phyloP scores from a whole-genome alignment of 2,113 vertebrate genomes.

The Siphamia tubifer region DNA sequence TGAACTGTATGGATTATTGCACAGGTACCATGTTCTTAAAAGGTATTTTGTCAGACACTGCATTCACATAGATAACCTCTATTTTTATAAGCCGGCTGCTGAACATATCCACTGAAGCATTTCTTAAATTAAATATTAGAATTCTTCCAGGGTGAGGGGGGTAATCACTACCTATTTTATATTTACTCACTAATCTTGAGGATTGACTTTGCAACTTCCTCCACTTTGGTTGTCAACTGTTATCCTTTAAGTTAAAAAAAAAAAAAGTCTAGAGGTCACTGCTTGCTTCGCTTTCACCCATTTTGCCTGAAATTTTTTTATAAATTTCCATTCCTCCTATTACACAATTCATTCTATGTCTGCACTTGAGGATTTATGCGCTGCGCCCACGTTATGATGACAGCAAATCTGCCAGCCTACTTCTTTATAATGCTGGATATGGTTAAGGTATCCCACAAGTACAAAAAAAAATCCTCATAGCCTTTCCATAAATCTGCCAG shows the following conservation, averaged over 20 bases:
- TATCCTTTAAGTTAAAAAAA: slow-evolving; percentile 29
- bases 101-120: not conserved
- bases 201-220: slow-evolving; percentile 26
- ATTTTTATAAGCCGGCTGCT: not conserved
- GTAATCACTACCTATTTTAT: slow-evolving; percentile 15
- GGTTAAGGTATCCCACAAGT: slow-evolving; percentile 2
- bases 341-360: not conserved
- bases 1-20: not conserved
- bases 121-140: slow-evolving; percentile 1
- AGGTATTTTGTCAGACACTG: not conserved
- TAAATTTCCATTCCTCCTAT: not conserved
- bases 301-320: not conserved
- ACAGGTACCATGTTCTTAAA: not conserved
- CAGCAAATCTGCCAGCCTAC: slow-evolving; percentile 8
- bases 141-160: not conserved
- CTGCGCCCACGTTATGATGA: not conserved
- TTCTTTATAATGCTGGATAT: not conserved
- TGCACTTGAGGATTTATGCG: not conserved
- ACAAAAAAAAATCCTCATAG: not conserved
- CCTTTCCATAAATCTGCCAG: slow-evolving; percentile 43
- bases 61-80: not conserved
- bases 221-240: not conserved
- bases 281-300: slow-evolving; percentile 2
- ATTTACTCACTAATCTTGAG: slow-evolving; percentile 27
- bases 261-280: slow-evolving; percentile 23